phyloP scores from a whole-genome alignment of 2,113 vertebrate genomes.

The Barbus barbus region DNA sequence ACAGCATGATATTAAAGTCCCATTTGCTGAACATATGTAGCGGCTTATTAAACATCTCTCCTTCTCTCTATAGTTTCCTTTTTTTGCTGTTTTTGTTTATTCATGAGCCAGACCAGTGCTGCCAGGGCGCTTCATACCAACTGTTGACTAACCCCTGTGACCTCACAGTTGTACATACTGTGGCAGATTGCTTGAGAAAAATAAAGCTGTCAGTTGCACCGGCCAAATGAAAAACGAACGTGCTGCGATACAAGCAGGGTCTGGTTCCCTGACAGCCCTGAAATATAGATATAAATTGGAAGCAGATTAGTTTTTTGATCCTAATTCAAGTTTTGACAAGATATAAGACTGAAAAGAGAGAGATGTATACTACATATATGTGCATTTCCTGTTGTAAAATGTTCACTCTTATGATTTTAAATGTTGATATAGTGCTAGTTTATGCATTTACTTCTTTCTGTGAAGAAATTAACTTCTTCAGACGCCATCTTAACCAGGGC shows the following conservation, averaged over 20 bases:
- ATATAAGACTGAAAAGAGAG: conserved; percentile 71
- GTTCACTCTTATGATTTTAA: conserved; percentile 2
- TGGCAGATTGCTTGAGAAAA: conserved; percentile 97
- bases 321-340: conserved; percentile 96
- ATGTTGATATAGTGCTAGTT: not conserved
- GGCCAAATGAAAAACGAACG: conserved; percentile 94
- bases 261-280: conserved; percentile 86
- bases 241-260: conserved; percentile 82
- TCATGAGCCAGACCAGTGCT: conserved; percentile 57
- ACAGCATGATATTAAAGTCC: conserved; percentile 22
- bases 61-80: not conserved
- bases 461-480: conserved; percentile 21
- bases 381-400: conserved; percentile 68
- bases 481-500: not conserved
- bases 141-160: conserved; percentile 85
- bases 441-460: conserved; percentile 2
- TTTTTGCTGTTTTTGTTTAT: conserved; percentile 12
- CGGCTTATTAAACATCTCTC: not conserved
- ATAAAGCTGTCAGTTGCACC: conserved; percentile 98
- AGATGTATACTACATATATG: conserved; percentile 43
- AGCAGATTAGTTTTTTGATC: conserved; percentile 93
- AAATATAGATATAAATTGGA: conserved; percentile 98
- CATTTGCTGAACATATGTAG: not conserved
- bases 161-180: conserved; percentile 87
- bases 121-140: conserved; percentile 65